A percentile compares a stretch with the other conserved stretches of the same genome.
Conservation (phyloP, 2,888 invertebrate genomes). For the Apamea crenata region DNA sequence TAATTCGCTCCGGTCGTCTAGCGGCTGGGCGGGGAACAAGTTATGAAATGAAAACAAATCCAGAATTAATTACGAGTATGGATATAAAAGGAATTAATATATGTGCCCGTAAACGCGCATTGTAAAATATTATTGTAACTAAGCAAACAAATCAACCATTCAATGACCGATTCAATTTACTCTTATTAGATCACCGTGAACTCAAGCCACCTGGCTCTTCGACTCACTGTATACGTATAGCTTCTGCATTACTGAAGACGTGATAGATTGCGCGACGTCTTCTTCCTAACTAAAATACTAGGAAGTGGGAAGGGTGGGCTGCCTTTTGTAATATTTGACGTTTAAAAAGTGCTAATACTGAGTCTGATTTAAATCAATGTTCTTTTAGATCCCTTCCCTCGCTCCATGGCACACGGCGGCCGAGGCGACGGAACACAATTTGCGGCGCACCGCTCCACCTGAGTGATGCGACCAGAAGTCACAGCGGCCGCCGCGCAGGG, state of each 20-base stretch:
- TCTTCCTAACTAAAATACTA: not conserved
- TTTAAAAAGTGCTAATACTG: not conserved
- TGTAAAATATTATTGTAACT: not conserved
- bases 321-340: not conserved
- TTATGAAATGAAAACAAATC: constrained; percentile 10
- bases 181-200: not conserved
- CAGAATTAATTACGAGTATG: not conserved
- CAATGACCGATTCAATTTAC: not conserved
- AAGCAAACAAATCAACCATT: not conserved
- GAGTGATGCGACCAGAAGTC: constrained; percentile 13
- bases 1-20: too few species aligned
- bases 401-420: not conserved
- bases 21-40: not conserved
- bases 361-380: not conserved
- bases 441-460: constrained; percentile 33
- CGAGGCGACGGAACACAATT: constrained; percentile 11
- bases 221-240: too few species aligned
- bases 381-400: not conserved
- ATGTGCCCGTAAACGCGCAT: not conserved
- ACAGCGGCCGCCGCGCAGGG: constrained; percentile 2
- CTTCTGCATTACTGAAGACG: not conserved
- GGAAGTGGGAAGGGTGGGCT: not conserved
- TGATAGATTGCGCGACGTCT: not conserved
- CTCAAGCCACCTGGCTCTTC: not conserved
- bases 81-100: not conserved